These are phyloP conservation scores for Palythoa caribaeorum DNA, from an alignment of 92 coral and sea anemone genomes.

Conservation along the genomic window DNA sequence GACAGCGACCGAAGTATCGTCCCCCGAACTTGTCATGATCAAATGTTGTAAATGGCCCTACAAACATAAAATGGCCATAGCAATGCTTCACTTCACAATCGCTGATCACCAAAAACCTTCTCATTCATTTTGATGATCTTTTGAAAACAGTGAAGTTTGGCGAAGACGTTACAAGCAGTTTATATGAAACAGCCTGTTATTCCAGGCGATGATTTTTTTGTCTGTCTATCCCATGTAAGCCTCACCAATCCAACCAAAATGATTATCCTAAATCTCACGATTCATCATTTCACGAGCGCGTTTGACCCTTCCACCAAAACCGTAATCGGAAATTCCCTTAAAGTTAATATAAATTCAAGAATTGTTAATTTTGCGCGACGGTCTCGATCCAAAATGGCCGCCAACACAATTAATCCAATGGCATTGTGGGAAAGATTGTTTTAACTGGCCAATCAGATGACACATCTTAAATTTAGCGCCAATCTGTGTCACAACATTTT, in stretches of 20 bases:
- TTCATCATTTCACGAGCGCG: conserved; percentile 9
- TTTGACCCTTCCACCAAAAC: conserved; percentile 13
- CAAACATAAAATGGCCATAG: conserved; percentile 12
- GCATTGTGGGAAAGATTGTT: conserved; percentile 61
- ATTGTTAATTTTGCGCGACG: conserved; percentile 50
- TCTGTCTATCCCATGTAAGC: conserved; percentile 29
- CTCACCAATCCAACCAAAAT: background rate
- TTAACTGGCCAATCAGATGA: conserved; percentile 69
- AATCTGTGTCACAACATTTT: background rate
- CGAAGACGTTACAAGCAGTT: background rate
- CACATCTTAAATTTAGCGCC: conserved; percentile 47
- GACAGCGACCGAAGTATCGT: conserved; percentile 96
- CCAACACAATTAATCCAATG: conserved; percentile 50
- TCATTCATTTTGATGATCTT: conserved; percentile 56
- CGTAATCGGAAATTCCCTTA: conserved; percentile 27
- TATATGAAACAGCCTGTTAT: conserved; percentile 8
- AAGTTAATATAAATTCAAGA: conserved; percentile 56
- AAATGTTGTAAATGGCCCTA: conserved; percentile 16
- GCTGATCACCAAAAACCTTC: conserved; percentile 60
- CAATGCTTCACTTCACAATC: conserved; percentile 34
- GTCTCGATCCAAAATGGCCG: conserved; percentile 93
- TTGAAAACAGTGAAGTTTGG: background rate
- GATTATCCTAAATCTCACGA: background rate
- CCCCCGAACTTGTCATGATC: conserved; percentile 68
- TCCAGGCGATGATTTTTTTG: background rate